These are phyloP conservation scores for Antheraea pernyi DNA, from an alignment of 1,140 invertebrate genomes.

Conservation along the genomic window DNA sequence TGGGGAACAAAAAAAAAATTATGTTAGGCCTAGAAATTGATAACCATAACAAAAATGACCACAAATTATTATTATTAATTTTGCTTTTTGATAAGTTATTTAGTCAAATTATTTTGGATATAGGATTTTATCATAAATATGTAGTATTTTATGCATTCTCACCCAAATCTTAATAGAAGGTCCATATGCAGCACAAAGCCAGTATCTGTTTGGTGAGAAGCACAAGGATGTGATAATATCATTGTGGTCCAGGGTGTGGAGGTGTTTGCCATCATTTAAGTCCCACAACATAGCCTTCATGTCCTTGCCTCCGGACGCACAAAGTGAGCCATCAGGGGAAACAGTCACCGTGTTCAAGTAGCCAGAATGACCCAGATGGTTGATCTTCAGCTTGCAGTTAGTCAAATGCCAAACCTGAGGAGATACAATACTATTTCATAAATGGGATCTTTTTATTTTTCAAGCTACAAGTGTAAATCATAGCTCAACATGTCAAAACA, in stretches of 20 bases:
- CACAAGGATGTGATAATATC: conserved; percentile 98
- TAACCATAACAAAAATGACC: too few relatives aligned
- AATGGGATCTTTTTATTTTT: too few relatives aligned
- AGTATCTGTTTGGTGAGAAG: conserved; percentile 99
- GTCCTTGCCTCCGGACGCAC: conserved; percentile 99
- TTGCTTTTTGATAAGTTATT: too few relatives aligned
- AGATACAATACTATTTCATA: conserved; percentile 17
- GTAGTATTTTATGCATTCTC: conserved; percentile 18
- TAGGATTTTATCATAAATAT: too few relatives aligned
- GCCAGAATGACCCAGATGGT: conserved; percentile 97
- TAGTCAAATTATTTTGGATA: too few relatives aligned
- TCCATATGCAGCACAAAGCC: conserved; percentile 99
- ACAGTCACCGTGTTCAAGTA: conserved; percentile 99
- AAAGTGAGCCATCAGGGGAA: conserved; percentile 99
- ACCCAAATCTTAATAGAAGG: conserved; percentile 99
- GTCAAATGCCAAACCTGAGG: conserved; percentile 98
- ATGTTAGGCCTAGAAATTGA: too few relatives aligned
- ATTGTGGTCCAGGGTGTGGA: conserved; percentile 99
- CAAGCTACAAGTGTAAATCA: too few relatives aligned
- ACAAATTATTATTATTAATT: too few relatives aligned
- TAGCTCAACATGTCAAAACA: too few relatives aligned
- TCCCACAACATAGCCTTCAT: conserved; percentile 99
- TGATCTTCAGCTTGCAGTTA: conserved; percentile 99
- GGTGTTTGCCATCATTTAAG: conserved; percentile 99
- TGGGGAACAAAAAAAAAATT: conserved; percentile 60